Conservation (phyloP, 2,797 vertebrate genomes). For the Malacoraja senta region DNA sequence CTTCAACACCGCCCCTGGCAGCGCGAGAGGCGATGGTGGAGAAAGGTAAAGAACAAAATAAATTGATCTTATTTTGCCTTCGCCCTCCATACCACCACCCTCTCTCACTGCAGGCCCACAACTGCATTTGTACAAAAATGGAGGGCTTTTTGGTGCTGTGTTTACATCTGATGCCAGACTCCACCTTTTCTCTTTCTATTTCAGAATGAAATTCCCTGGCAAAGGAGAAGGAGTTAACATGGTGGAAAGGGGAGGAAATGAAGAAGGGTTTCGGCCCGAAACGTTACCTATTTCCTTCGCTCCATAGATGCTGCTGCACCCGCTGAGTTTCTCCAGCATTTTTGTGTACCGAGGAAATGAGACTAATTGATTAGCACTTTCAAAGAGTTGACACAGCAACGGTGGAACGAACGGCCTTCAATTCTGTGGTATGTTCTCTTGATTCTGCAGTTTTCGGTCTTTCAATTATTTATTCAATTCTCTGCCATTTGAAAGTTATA, state of each 20-base stretch:
- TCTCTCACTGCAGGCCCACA: too few species aligned
- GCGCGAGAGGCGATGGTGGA: too few species aligned
- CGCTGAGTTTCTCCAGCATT: too few species aligned
- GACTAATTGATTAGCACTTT: background rate
- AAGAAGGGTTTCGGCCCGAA: too few species aligned
- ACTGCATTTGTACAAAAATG: background rate
- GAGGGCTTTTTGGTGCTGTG: background rate
- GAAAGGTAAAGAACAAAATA: background rate
- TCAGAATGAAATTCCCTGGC: background rate
- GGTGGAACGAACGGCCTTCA: background rate
- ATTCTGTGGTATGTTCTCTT: background rate
- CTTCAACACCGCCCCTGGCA: too few species aligned
- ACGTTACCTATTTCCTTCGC: too few species aligned
- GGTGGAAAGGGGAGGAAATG: too few species aligned
- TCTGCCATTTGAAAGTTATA: background rate
- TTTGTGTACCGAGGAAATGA: background rate
- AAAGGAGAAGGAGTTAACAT: background rate
- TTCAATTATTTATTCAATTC: background rate
- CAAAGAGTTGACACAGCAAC: background rate
- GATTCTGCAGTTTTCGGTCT: background rate
- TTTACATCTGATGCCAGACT: background rate
- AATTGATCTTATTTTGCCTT: background rate
- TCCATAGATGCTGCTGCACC: too few species aligned
- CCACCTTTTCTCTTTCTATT: background rate
- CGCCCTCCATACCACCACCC: too few species aligned